Conservation (phyloP, 2,888 invertebrate species). For the Cerceris ruficornis region DNA sequence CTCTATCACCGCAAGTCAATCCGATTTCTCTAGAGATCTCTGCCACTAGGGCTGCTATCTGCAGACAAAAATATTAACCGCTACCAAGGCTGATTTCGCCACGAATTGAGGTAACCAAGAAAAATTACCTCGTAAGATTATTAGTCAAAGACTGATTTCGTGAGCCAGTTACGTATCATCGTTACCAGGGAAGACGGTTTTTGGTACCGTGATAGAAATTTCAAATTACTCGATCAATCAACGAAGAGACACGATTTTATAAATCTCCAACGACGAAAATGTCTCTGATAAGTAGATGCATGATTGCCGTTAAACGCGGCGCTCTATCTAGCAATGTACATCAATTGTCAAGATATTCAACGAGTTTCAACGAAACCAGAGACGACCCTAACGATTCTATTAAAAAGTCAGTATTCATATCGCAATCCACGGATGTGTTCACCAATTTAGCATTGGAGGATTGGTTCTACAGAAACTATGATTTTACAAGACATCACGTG, state of each 20-base stretch:
- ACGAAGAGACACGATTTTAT: background rate
- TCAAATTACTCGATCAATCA: background rate
- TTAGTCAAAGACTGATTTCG: constrained; percentile 48
- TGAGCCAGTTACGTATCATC: background rate
- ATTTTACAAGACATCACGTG: constrained; percentile 91
- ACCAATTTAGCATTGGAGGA: constrained; percentile 98
- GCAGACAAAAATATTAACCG: constrained; percentile 32
- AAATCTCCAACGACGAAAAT: constrained; percentile 24
- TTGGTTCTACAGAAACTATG: constrained; percentile 95
- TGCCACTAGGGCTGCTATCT: constrained; percentile 47
- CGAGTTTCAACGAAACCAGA: constrained; percentile 25
- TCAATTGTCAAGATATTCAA: constrained; percentile 22
- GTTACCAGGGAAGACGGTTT: constrained; percentile 39
- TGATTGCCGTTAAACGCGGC: constrained; percentile 21
- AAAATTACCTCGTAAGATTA: background rate
- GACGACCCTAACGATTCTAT: constrained; percentile 83
- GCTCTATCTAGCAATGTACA: constrained; percentile 5
- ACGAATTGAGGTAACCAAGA: background rate
- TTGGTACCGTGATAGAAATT: constrained; percentile 12
- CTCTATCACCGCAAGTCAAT: constrained; percentile 89
- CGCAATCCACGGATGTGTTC: constrained; percentile 94
- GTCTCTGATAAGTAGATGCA: constrained; percentile 44
- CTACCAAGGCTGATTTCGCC: constrained; percentile 40
- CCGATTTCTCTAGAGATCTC: constrained; percentile 82
- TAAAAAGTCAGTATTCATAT: constrained; percentile 94